Evolutionary conservation across 1,140 invertebrate species (phyloP), one percentile per base, ranked within the genome.

Genomic region (Trichogramma pretiosum): DNA sequence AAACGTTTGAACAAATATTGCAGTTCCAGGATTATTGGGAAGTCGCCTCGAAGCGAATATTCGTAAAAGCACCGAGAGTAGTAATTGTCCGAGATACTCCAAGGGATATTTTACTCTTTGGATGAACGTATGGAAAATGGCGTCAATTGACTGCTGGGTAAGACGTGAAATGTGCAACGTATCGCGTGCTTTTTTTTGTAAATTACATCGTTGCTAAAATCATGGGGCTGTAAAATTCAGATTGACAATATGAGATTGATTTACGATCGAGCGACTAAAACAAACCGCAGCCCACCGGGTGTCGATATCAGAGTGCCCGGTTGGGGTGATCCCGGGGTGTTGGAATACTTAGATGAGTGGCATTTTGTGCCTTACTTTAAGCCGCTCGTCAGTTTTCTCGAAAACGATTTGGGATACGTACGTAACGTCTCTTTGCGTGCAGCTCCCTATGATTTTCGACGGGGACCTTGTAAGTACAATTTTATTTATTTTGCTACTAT

Each of bases 391-490:
- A 80, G 90, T 58, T 73, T 79, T 52, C 67, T 98, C 14, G 81
- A 88, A 0, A 60, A 56, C 23, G 65, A 76, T n/a, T 64, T 85
- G 46, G 92, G 91, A 26, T 96, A 97, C 67, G 71, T 74, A 10
- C 77, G 93, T 53, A 87, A 87, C 61, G 59, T 81, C 1, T 85
- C 87, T 42, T 68, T 99, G 10, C 76, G 83, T 55, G 95, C 92
- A 50, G 94, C 93, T 32, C 95, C 95, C 2, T 98, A 93, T 73
- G 96, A 98, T 72, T 99, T 98, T 67, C 78, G 96, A 55, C 91
- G 84, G 79, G 91, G 86, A 50, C 93, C 94, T 63, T 93, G 93
- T 96, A 79, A 81, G 17, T 34, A 34, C 7, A 5, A 34, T 34
- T 34, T 10, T 34, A 5, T n/a, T 34, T 14, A 14, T 34, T 5